Conservation (phyloP, 2,113 vertebrate genomes). For the Melanerpes formicivorus region DNA sequence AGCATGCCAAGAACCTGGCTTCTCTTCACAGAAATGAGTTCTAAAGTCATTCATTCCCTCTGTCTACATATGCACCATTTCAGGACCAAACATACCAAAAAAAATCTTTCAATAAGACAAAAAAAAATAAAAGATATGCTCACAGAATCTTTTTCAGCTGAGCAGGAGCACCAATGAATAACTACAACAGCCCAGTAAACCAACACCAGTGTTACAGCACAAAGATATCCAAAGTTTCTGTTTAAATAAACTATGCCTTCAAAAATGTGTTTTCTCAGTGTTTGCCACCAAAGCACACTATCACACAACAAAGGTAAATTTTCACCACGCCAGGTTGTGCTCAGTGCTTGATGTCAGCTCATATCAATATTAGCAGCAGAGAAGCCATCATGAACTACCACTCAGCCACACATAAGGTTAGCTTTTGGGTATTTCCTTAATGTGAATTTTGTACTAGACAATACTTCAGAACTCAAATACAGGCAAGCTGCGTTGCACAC, state of each 20-base stretch:
- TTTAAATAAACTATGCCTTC: neutral
- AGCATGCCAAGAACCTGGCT: neutral
- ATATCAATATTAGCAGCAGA: neutral
- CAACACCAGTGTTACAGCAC: neutral
- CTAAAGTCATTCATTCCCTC: neutral
- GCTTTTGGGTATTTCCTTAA: neutral
- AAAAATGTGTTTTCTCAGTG: neutral
- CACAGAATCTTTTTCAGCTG: neutral
- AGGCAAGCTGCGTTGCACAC: neutral
- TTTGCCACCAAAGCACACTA: neutral
- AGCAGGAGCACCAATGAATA: neutral
- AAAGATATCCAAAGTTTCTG: fast-evolving
- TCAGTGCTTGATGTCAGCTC: neutral
- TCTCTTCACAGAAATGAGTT: neutral
- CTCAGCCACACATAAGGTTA: neutral
- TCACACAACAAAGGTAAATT: neutral
- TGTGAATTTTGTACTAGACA: neutral
- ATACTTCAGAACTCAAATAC: neutral
- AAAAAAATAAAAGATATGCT: neutral
- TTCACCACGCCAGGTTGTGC: neutral
- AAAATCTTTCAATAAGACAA: too few relatives aligned
- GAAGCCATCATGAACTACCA: neutral
- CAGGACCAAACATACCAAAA: neutral
- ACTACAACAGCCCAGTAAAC: neutral
- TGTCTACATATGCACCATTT: neutral